Percentiles rank a stretch among this genome's conserved stretches.
Conservation (phyloP, 2,888 invertebrate genomes). For the Scaptomyza cyrtandrae region DNA sequence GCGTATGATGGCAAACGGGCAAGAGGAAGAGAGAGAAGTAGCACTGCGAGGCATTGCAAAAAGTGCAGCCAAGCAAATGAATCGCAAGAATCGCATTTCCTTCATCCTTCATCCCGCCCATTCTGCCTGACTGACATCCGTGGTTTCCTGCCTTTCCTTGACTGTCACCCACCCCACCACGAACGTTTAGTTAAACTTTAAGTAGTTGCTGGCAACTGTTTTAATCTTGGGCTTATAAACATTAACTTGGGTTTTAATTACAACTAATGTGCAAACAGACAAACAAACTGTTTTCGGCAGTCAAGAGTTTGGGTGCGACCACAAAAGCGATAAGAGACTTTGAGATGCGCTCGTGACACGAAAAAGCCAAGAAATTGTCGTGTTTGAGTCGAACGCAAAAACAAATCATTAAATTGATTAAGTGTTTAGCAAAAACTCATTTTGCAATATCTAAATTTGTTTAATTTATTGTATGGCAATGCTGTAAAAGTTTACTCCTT, state of each 20-base stretch:
- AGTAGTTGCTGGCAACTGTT: constrained; percentile 47
- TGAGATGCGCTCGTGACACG: constrained; percentile 4
- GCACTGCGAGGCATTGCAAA: constrained; percentile 12
- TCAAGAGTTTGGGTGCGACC: constrained; percentile 55
- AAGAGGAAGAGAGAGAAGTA: constrained; percentile 14
- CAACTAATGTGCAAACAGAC: constrained; percentile 42
- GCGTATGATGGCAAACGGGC: constrained; percentile 45
- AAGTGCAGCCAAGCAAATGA: constrained; percentile 46
- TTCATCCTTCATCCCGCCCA: background rate
- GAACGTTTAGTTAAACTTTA: constrained; percentile 11
- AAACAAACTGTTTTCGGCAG: constrained; percentile 40
- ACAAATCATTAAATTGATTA: too few relatives aligned
- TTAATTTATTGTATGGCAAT: background rate
- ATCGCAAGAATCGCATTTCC: constrained; percentile 6
- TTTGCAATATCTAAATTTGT: background rate
- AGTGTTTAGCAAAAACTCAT: background rate
- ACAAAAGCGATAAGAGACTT: constrained; percentile 39
- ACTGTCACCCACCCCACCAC: background rate
- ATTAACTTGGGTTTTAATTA: constrained; percentile 83
- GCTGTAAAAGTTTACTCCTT: background rate
- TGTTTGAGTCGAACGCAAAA: too few relatives aligned
- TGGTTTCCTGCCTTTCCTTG: background rate
- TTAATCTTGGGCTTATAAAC: constrained; percentile 78
- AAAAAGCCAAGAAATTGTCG: background rate
- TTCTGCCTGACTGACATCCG: background rate